Base-by-base conservation (phyloP, 2,888 invertebrate species). In the Parasteatoda lunata region DNA sequence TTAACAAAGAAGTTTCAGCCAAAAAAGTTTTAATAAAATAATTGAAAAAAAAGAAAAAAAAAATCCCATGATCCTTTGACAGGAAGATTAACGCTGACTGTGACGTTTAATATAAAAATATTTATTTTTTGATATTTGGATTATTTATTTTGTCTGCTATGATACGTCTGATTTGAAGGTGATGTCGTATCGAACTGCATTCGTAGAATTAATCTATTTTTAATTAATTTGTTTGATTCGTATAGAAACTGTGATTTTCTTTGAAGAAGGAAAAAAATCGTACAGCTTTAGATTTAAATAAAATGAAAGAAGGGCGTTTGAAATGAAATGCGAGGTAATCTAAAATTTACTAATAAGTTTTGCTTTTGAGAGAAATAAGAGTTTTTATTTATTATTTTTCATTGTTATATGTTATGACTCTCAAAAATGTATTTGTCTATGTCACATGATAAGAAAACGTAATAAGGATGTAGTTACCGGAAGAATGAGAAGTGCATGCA, bases 151-250 rank as follows among this genome's bases (percentile, higher is more conserved):
- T 78, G 84, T 77, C 78, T 84, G 78, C 78, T 78, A 68, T 59
- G 54, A 54, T 78, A 54, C 78, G 69, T 73, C 75, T 78, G 78
- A 78, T 79, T 49, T 84, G 84, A 84, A 84, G 84, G 84, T 84
- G 84, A 84, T 84, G 84, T 71, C 54, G 64, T 75, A 59, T 64
- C 64, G 13, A 72, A 75, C 54, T 75, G 59, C 6, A 4, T 30
- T 9, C n/a, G 9, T 68, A 15, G 5, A 8, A 68, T 30, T 15
- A 68, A 68, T n/a, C 45, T 68, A 15, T 15, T 68, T 13, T 59
- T 59, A n/a, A 13, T 13, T 13, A 59, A 13, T 59, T 13, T 59
- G 59, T 13, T 59, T 6, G n/a, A 59, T 5, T 7, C n/a, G 59
- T 59, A 47, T 69, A 47, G 45, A 69, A 69, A 13, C 13, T 6